Evolutionary conservation across 2,888 invertebrate genomes (phyloP), one percentile per base, ranked within the genome.

Genomic region (Acanthosepion esculentum): DNA sequence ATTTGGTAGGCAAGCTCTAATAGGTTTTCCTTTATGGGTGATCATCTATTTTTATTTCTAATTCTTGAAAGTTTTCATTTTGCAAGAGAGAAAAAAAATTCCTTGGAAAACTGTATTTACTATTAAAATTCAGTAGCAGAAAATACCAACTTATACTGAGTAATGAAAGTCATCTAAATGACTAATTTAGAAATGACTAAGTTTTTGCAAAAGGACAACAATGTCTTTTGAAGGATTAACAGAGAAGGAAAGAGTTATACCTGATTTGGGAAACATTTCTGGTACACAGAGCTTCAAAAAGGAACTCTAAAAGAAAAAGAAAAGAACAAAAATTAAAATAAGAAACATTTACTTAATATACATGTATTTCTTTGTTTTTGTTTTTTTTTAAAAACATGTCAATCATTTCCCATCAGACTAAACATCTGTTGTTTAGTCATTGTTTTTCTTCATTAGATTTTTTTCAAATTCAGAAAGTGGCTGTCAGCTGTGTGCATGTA

Each of bases 191-290:
- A 78, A 78, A 15, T 33, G 78, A 33, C 78, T 78, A n/a, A 78
- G n/a, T n/a, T 33, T 8, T n/a, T 78, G 29, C n/a, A 12, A 78
- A 78, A n/a, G 29, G 78, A n/a, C 29, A 78, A 78, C n/a, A 10
- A 78, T 78, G 29, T 78, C 29, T n/a, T 78, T 78, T 29, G 8
- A 78, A 10, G n/a, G n/a, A n/a, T 78, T n/a, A 78, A 78, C 29
- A 78, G 78, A n/a, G n/a, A 78, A 29, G 2, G 18, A 78, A 29
- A 78, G 78, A 78, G n/a, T 5, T n/a, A n/a, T 78, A 78, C 78
- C 78, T 78, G 78, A 78, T 78, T 78, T 78, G n/a, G 23, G 78
- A n/a, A n/a, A 78, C 78, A 78, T 78, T 78, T 78, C 78, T 78
- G 78, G n/a, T n/a, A 33, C 78, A 78, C n/a, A 78, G 78, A 15